Percentiles rank a stretch among this genome's conserved stretches.
Evolutionary conservation across 1,140 invertebrate genomes (phyloP).

Genomic region (Neotoxoptera formosana): DNA sequence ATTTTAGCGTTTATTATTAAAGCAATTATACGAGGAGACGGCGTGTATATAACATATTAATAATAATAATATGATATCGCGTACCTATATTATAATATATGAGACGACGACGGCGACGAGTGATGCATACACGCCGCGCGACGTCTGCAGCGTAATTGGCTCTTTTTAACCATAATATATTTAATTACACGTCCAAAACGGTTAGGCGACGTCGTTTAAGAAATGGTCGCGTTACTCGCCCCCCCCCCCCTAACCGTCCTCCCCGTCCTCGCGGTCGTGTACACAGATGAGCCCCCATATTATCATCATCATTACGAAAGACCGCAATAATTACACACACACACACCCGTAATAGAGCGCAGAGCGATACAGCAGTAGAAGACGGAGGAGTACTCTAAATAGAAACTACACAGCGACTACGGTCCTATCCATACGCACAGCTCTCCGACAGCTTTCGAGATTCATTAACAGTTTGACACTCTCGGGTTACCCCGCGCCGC

Average conservation of each 20-base stretch:
- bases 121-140: background rate
- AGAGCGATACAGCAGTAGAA: background rate
- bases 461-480: constrained; percentile 30
- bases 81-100: background rate
- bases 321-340: background rate
- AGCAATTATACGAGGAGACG: background rate
- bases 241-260: background rate
- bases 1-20: constrained; percentile 22
- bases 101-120: background rate
- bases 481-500: constrained; percentile 15
- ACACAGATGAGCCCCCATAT: background rate
- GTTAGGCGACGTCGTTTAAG: constrained; percentile 22
- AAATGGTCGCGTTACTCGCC: background rate
- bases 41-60: background rate
- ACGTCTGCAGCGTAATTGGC: constrained; percentile 2
- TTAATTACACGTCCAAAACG: constrained; percentile 19
- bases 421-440: background rate
- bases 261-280: background rate
- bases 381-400: background rate
- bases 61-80: background rate
- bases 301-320: background rate
- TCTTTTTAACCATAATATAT: constrained; percentile 11
- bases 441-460: background rate
- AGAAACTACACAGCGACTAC: background rate
- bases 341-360: background rate